Base-by-base conservation (phyloP, 2,113 vertebrate genomes). In the Pygoscelis antarcticus region DNA sequence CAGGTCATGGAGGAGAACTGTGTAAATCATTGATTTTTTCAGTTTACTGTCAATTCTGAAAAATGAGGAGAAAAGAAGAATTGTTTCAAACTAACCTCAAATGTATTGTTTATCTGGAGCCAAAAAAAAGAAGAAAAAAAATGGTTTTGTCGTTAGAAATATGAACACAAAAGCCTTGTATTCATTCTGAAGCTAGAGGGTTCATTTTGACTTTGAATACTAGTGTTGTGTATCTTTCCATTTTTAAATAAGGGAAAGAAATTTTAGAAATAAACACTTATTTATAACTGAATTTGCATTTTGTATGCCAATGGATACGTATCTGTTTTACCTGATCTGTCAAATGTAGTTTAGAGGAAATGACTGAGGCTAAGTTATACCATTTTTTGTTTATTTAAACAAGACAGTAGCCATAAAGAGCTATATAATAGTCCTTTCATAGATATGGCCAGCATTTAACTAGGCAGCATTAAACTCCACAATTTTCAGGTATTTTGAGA, bases 291-390 rank as follows among this genome's bases (percentile, higher is more conserved):
- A 71, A 66, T 79, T 83, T 86, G 7, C 25, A 62, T 72, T 76
- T 68, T 74, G 0, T 46, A 8, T 44, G 21, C 27, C 36, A 44
- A 11, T 30, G 25, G 26, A 34, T 51, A 36, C 1, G 0, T 27
- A 18, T 23, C 4, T 57, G 2, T 55, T 86, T 89, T 55, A 6
- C 29, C 13, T 0, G 0, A 11, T 57, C 36, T 68, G 14, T 58
- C 52, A 91, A 23, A 54, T 34, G 25, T 25, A 11, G 16, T 66
- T 85, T 71, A 47, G 32, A 75, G 46, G 17, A 78, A 78, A 78
- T 22, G 5, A 32, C 4, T 47, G 20, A 77, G 10, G 8, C 13
- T 52, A 60, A 30, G 32, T 86, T 88, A 15, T 77, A 16, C 17
- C 12, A 16, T 60, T 83, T 62, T 83, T n/a, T 62, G 2, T 65